Evolutionary conservation across 1,140 invertebrate genomes (phyloP), one percentile per base, ranked within the genome.

Genomic region (Rhagoletis zephyria): DNA sequence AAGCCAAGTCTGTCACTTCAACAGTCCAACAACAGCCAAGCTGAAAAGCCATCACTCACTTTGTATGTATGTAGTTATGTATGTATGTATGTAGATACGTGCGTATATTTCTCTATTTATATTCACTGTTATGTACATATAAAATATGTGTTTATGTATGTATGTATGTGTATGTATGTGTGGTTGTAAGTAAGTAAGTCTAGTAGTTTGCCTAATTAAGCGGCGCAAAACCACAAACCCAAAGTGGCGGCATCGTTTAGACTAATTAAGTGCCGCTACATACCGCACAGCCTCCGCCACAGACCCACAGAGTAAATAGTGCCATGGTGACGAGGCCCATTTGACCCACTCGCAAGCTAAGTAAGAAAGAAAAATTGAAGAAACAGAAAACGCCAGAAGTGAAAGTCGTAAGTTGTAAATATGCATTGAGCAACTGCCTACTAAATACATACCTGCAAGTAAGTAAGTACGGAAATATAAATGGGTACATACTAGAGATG

Each of bases 241-340:
- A 56, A 81, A 81, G 74, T 30, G 74, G 74, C 74, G 74, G 74
- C 74, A 81, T 59, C 51, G 74, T 51, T 81, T 81, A 81, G 74
- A 56, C 74, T 81, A 81, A 81, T 81, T 81, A 81, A 59, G 74
- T n/a, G 10, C n/a, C 51, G 7, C 12, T 12, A 67, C 30, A 9
- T 14, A 16, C 42, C 14, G 67, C 45, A 48, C 14, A 10, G 42
- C 42, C 9, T 2, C 63, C 19, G 30, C 9, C 30, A 3, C 3
- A 12, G 19, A 81, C 3, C 70, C 10, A 5, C 9, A 9, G 9
- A 51, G 19, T 9, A 14, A n/a, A n/a, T n/a, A 4, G 12, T 14
- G 61, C n/a, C 61, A n/a, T 7, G 74, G 74, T 14, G 7, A 1
- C 30, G 48, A 6, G 56, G 74, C 4, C 45, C 48, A 81, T 81